phyloP scores from a whole-genome alignment of 2,113 vertebrate genomes.

The Mobula birostris region DNA sequence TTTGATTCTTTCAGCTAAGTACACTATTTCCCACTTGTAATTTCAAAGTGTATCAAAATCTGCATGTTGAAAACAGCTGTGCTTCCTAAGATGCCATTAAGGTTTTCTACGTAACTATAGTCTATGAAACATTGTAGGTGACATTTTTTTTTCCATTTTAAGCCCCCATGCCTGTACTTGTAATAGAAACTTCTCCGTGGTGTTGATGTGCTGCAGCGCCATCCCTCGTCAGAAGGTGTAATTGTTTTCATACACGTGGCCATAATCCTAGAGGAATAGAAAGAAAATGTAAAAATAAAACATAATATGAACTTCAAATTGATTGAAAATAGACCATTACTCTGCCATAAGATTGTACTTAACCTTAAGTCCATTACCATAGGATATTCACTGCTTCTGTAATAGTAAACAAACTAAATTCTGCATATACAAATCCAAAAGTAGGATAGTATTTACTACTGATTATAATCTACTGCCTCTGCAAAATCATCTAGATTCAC shows the following conservation, averaged over 20 bases:
- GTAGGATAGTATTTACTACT: not conserved
- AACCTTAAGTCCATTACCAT: not conserved
- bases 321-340: not conserved
- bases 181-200: not conserved
- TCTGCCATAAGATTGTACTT: not conserved
- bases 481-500: too few species aligned
- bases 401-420: not conserved
- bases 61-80: not conserved
- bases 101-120: not conserved
- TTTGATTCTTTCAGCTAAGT: not conserved
- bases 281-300: too few species aligned
- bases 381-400: not conserved
- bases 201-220: conserved; percentile 9
- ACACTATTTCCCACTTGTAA: not conserved
- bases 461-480: not conserved
- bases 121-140: not conserved
- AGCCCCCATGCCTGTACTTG: not conserved
- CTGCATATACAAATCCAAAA: not conserved
- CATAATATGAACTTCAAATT: too few species aligned
- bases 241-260: not conserved
- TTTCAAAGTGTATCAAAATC: not conserved
- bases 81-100: not conserved
- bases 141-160: not conserved
- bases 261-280: too few species aligned
- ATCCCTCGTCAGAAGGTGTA: not conserved